Conservation (phyloP, 2,797 vertebrate genomes). For the Manis pentadactyla region DNA sequence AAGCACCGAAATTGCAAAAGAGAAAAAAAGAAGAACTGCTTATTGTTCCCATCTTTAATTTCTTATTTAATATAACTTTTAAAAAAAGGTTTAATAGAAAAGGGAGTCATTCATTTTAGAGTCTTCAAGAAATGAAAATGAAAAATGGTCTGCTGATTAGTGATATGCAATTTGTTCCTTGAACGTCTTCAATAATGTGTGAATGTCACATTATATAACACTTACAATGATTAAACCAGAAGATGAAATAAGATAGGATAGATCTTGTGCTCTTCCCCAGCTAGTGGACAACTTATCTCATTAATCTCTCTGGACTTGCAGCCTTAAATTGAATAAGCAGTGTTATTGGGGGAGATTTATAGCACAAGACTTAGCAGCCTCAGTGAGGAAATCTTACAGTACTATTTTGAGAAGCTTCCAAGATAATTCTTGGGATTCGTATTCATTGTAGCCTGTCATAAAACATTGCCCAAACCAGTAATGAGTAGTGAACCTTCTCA, state of each 20-base stretch:
- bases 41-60: slow-evolving; percentile 58
- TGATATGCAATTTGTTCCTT: slow-evolving; percentile 80
- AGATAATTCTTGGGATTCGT: slow-evolving; percentile 65
- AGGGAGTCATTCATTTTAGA: slow-evolving; percentile 82
- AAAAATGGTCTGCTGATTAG: slow-evolving; percentile 85
- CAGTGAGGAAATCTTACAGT: slow-evolving; percentile 67
- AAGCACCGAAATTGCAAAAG: slow-evolving; percentile 26
- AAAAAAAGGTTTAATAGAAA: slow-evolving; percentile 73
- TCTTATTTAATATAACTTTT: slow-evolving; percentile 74
- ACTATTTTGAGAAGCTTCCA: slow-evolving; percentile 60
- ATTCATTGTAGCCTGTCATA: slow-evolving; percentile 61
- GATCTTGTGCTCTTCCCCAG: slow-evolving; percentile 78
- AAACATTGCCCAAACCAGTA: slow-evolving; percentile 63
- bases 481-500: slow-evolving; percentile 38
- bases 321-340: slow-evolving; percentile 82
- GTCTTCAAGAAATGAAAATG: slow-evolving; percentile 79
- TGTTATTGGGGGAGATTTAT: slow-evolving; percentile 80
- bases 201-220: slow-evolving; percentile 84
- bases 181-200: slow-evolving; percentile 81
- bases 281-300: slow-evolving; percentile 78
- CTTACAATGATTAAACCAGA: slow-evolving; percentile 80
- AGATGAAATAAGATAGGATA: slow-evolving; percentile 81
- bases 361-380: slow-evolving; percentile 41
- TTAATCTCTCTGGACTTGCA: slow-evolving; percentile 79
- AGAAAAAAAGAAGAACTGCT: slow-evolving; percentile 30